Base-by-base conservation (phyloP, 2,888 invertebrate genomes). In the Yponomeuta cagnagella region DNA sequence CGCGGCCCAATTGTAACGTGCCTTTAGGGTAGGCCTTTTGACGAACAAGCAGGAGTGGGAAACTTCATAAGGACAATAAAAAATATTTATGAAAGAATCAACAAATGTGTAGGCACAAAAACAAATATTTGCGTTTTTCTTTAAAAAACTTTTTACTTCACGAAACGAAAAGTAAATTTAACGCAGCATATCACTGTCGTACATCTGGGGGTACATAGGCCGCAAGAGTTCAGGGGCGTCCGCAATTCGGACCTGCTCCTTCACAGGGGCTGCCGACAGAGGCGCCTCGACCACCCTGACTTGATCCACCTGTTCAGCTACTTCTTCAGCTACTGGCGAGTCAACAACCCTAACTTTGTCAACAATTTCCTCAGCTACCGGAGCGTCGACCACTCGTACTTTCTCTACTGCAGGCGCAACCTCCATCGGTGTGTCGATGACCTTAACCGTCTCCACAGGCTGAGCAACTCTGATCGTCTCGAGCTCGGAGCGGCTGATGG, bases 341-440 rank as follows among this genome's bases (percentile, higher is more conserved):
- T 70, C 70, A 4, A 31, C 67, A 67, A 67, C 58, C 15, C 48
- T 68, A 3, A 65, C 69, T 23, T 72, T 73, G 48, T 33, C 33
- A 33, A 31, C 58, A 0, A 12, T 30, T 31, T 15, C 15, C 63
- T 23, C n/a, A n/a, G 9, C 71, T 12, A 73, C 72, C 10, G 69
- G 74, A 5, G 48, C 69, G 30, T 72, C 73, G 5, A 72, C 71
- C 6, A 76, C 73, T 10, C 70, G 72, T 8, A 71, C 70, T 58
- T 12, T 15, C 15, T 58, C 52, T 12, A 58, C 52, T 58, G 52
- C 52, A 12, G 52, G 52, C 12, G 33, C 64, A 8, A 30, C 58
- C 69, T 58, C 58, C 12, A 23, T 23, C 12, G 69, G 43, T 2
- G 70, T n/a, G 5, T 72, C 73, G 10, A 71, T 69, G 30, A 70